Conservation (phyloP, 2,797 vertebrate genomes). For the Salmo trutta region DNA sequence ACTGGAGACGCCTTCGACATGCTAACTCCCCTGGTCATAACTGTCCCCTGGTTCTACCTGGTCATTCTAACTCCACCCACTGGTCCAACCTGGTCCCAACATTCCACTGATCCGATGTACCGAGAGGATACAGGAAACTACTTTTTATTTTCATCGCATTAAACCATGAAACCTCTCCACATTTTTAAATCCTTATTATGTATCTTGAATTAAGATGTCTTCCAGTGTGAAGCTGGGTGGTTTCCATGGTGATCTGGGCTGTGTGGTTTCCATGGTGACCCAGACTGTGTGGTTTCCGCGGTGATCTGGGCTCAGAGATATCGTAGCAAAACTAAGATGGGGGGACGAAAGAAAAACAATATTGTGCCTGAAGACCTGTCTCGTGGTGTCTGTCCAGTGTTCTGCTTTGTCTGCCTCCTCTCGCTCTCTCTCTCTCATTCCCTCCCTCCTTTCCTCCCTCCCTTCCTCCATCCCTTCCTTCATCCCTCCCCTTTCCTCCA, state of each 20-base stretch:
- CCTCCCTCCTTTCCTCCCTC: background rate
- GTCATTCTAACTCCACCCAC: constrained; percentile 49
- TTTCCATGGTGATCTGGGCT: constrained; percentile 44
- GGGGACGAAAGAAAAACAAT: background rate
- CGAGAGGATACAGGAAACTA: constrained; percentile 30
- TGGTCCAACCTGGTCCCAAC: constrained; percentile 54
- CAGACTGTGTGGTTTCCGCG: constrained; percentile 2
- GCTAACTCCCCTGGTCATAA: constrained; percentile 65
- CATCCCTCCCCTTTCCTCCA: too few species aligned
- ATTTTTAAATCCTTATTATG: constrained; percentile 49
- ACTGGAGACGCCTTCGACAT: constrained; percentile 70
- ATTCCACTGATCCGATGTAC: constrained; percentile 69
- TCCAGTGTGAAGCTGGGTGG: constrained; percentile 56
- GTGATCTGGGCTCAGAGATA: constrained; percentile 60
- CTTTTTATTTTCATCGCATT: constrained; percentile 58
- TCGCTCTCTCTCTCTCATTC: too few species aligned
- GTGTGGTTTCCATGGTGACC: constrained; percentile 33
- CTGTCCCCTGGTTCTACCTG: constrained; percentile 30
- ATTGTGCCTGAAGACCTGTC: background rate
- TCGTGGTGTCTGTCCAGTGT: background rate
- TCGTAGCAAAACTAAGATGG: constrained; percentile 69
- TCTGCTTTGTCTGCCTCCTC: too few species aligned
- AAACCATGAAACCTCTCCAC: constrained; percentile 79
- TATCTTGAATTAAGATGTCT: constrained; percentile 72
- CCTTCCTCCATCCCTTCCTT: background rate